Evolutionary conservation across 2,888 invertebrate species (phyloP), one percentile per base, ranked within the genome.

Genomic region (Acrocera orbiculus): DNA sequence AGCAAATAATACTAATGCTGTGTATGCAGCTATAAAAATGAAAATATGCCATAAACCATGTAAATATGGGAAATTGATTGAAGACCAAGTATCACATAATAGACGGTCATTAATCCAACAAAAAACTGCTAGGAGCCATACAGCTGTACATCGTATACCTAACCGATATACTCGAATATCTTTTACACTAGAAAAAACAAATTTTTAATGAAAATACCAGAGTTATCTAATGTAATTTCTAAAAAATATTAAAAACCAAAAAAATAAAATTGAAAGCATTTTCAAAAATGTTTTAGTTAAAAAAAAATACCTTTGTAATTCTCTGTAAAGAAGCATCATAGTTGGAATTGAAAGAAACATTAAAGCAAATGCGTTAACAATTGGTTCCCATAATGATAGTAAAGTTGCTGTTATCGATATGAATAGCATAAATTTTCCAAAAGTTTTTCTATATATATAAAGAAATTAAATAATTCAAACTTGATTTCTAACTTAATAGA

Each of bases 41-140:
- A 82, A 70, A 10, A 85, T 61, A 53, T 85, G 83, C 83, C 83
- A 85, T 13, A 81, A 64, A 9, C 78, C 80, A 53, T 85, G 83
- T 48, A 85, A 65, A 57, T 83, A 83, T 1, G 82, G 82, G 47
- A 85, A 80, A 58, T 77, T 72, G 9, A 81, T 67, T 10, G 70
- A 67, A 2, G 76, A 69, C 80, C 80, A 82, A 13, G 75, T 69
- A 46, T 81, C 77, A 53, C 83, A 85, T 54, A 81, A 76, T 49
- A 80, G 57, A 6, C 79, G 65, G 58, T 82, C 83, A 48, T 76
- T 72, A 24, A 81, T 58, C 83, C 83, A 83, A 51, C 78, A 78
- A 45, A 72, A 65, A 11, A 79, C 70, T 1, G 82, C 82, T 14
- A 78, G 53, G 11, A 72, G 49, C 67, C 75, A 76, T 15, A 77